Conservation (phyloP, 1,140 invertebrate genomes). For the Papilio xuthus region DNA sequence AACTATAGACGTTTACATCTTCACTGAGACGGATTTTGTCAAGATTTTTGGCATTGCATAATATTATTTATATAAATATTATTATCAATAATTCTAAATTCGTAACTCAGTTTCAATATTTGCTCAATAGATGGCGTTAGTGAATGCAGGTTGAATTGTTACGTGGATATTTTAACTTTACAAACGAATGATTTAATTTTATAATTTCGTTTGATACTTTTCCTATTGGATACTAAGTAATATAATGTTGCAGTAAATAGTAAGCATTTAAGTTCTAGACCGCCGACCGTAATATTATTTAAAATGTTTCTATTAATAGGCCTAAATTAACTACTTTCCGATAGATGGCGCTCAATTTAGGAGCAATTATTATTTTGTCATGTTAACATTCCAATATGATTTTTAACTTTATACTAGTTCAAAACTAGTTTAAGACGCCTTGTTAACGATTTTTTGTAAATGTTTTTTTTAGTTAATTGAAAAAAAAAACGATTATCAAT, state of each 20-base stretch:
- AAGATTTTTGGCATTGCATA: too few species aligned
- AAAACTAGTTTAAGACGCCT: neutral
- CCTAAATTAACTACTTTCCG: too few species aligned
- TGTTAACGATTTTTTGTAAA: neutral
- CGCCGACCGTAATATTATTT: neutral
- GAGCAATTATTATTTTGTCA: too few species aligned
- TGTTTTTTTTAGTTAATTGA: neutral
- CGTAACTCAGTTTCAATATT: neutral
- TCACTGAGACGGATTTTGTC: too few species aligned
- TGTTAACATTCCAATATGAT: too few species aligned
- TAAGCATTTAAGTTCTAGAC: neutral
- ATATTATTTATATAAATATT: too few species aligned
- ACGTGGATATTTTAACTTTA: neutral
- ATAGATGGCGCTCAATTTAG: too few species aligned
- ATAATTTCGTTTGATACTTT: neutral
- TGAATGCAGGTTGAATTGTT: neutral
- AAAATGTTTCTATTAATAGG: too few species aligned
- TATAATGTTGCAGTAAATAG: neutral
- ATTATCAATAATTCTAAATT: neutral
- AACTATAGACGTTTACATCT: neutral
- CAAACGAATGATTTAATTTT: neutral
- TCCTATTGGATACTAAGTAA: too few species aligned
- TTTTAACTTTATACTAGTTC: too few species aligned
- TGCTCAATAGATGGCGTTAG: neutral
- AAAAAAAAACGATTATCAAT: neutral